phyloP scores from a whole-genome alignment of 2,888 invertebrate genomes.

The Argyra leucocephala region DNA sequence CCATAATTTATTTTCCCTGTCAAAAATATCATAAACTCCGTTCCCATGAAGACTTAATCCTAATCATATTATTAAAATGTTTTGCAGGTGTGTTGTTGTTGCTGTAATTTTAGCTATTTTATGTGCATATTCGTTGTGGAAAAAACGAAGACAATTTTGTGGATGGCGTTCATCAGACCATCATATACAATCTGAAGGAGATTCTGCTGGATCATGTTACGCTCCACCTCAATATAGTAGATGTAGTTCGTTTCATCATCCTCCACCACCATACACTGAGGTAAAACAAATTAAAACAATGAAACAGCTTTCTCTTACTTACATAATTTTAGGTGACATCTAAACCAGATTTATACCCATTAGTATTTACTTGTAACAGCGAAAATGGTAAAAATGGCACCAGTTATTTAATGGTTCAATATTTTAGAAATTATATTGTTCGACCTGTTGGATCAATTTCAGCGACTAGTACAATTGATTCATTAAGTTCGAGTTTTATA shows the following conservation, averaged over 20 bases:
- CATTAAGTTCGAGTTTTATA: constrained; percentile 76
- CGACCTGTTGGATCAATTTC: constrained; percentile 67
- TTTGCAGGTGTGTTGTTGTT: constrained; percentile 54
- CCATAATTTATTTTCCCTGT: too few species aligned
- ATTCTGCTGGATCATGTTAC: constrained; percentile 71
- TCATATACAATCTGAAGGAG: constrained; percentile 57
- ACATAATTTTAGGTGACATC: constrained; percentile 61
- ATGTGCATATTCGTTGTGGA: constrained; percentile 60
- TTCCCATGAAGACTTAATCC: too few species aligned
- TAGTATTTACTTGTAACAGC: constrained; percentile 70
- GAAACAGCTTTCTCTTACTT: not conserved
- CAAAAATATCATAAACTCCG: too few species aligned
- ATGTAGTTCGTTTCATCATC: constrained; percentile 72
- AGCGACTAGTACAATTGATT: constrained; percentile 77
- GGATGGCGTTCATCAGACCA: constrained; percentile 49
- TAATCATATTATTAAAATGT: constrained; percentile 16
- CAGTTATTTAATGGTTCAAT: constrained; percentile 75
- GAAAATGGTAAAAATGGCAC: constrained; percentile 61
- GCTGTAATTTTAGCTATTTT: constrained; percentile 59
- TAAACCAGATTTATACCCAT: constrained; percentile 74
- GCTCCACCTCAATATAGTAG: constrained; percentile 76
- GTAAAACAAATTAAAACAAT: constrained; percentile 41
- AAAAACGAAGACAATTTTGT: constrained; percentile 44
- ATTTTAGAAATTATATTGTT: constrained; percentile 69
- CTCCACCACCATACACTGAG: constrained; percentile 77